Evolutionary conservation across 2,797 vertebrate genomes (phyloP).

Genomic region (Phyllotis vaccarum): DNA sequence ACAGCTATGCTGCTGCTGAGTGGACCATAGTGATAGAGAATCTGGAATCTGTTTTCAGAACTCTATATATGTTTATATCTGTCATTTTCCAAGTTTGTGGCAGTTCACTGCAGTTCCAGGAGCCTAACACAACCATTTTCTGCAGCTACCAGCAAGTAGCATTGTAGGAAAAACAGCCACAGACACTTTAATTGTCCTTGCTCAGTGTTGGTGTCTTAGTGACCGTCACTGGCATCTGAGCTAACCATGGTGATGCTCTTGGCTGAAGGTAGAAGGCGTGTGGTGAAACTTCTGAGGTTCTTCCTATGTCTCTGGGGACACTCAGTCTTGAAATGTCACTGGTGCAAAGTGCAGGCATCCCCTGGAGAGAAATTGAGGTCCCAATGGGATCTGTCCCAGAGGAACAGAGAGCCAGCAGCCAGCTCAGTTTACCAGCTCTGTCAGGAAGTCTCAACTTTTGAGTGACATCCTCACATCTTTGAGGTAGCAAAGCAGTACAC

Average conservation of each 20-base stretch:
- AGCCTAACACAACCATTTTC: neutral
- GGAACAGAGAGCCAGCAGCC: accelerated
- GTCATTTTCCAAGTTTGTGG: neutral
- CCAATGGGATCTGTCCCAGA: neutral
- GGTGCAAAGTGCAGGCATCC: neutral
- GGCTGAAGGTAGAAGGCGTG: neutral
- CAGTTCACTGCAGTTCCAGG: neutral
- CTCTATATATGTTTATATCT: neutral
- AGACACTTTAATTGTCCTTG: neutral
- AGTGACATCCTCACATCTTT: neutral
- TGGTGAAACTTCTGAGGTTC: neutral
- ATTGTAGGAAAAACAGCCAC: neutral
- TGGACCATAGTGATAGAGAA: neutral
- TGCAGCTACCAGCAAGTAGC: too few relatives aligned
- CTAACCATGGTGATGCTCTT: neutral
- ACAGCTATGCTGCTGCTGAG: neutral
- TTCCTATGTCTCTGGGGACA: neutral
- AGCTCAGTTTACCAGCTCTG: neutral
- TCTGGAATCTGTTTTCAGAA: neutral
- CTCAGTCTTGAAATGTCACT: neutral
- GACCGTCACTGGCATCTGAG: neutral
- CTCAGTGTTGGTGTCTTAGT: neutral
- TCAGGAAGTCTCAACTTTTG: neutral
- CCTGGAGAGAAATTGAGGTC: neutral
- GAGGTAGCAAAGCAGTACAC: neutral